Base-by-base conservation (phyloP, 2,797 vertebrate species). In the Betta splendens region DNA sequence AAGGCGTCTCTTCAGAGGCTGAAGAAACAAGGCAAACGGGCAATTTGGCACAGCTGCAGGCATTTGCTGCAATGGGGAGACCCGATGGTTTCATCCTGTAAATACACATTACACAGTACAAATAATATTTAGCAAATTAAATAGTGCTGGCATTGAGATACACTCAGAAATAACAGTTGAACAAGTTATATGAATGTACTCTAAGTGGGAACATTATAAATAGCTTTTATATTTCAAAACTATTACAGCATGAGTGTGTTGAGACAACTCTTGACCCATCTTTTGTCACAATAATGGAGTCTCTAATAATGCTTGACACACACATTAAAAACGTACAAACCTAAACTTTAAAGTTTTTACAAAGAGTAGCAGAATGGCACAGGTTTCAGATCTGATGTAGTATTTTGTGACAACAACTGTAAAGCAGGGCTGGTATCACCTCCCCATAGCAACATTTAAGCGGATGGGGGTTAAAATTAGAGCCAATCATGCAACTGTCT, bases 281-380 rank as follows among this genome's bases (percentile, higher is more conserved):
- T 6, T 3, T 32, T 44, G 8, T 40, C 9, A 55, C 25, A 53
- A 12, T 11, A 20, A 45, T 35, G 1, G 38, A 0, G 1, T 16
- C 22, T 17, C 6, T 8, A 10, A 46, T 23, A 0, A 45, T 37
- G 26, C 22, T 28, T 10, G 48, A 40, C 18, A 4, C 45, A 46
- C 26, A 23, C 61, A 25, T 52, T 40, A 42, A 44, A 37, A 44
- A 57, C 45, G 22, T 29, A 57, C 23, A 68, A 74, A 66, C 43
- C 18, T 47, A 37, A 50, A 64, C 62, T 16, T n/a, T n/a, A n/a
- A n/a, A n/a, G 10, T 13, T 50, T 45, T 49, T 40, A 66, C 21
- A 61, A 58, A 55, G 10, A 60, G 21, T 53, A 47, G 46, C 40
- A 72, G 37, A 72, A 60, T 5, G 38, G 10, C 22, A 71, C 37